phyloP scores from a whole-genome alignment of 2,113 vertebrate genomes.

The Zosterops pallidus region DNA sequence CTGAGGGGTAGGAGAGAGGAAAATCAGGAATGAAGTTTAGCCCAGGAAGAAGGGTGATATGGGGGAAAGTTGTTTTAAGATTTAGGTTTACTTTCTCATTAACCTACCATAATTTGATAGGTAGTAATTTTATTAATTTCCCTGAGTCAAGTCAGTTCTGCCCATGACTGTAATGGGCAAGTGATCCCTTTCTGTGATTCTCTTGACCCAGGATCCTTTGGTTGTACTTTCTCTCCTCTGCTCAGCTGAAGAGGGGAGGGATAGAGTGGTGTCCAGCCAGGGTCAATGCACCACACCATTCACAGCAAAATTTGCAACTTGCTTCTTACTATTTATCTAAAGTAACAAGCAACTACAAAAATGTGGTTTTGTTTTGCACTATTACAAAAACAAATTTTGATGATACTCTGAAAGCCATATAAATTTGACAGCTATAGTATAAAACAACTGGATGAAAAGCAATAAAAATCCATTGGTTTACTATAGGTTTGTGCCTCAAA shows the following conservation, averaged over 20 bases:
- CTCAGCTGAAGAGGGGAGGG: neutral
- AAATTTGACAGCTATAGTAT: neutral
- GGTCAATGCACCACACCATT: neutral
- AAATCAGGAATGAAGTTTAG: neutral
- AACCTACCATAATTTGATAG: neutral
- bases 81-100: neutral
- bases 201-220: neutral
- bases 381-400: neutral
- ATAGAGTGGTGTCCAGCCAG: rapidly evolving
- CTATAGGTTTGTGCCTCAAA: neutral
- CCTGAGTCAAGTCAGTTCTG: neutral
- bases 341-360: neutral
- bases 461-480: neutral
- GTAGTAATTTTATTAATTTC: too few relatives aligned
- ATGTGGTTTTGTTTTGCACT: neutral
- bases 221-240: neutral
- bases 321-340: neutral
- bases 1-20: neutral
- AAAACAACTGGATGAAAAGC: neutral
- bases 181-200: neutral
- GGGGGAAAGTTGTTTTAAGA: neutral
- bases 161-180: rapidly evolving
- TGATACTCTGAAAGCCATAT: neutral
- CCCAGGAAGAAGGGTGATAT: neutral
- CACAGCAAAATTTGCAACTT: neutral